Percentiles rank a stretch among this genome's conserved stretches.
These are phyloP conservation scores for Atrina japonica DNA, from an alignment of 2,888 invertebrate genomes.

Conservation along the genomic window DNA sequence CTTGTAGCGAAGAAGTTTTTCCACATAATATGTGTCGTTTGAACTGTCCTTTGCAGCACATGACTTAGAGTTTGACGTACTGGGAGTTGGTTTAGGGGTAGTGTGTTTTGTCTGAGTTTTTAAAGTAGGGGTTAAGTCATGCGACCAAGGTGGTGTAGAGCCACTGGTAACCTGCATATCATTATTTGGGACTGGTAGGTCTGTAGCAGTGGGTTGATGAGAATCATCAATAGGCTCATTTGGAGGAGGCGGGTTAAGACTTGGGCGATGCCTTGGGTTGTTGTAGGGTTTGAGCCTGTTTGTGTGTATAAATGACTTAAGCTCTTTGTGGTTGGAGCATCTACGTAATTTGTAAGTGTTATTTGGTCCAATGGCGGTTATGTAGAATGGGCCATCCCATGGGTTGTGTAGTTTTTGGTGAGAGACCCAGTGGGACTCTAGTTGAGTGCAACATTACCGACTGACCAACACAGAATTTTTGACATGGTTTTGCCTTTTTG, in stretches of 20 bases:
- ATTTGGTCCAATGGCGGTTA: constrained; percentile 23
- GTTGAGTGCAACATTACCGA: no score
- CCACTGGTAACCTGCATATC: no score
- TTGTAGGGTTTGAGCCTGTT: constrained; percentile 21
- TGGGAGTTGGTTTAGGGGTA: no score
- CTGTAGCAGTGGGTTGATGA: no score
- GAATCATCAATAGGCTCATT: constrained; percentile 3
- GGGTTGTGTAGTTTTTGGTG: constrained; percentile 30
- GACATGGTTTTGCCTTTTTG: not conserved
- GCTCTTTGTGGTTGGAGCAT: constrained; percentile 1
- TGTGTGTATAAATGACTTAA: constrained; percentile 12
- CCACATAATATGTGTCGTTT: constrained; percentile 10
- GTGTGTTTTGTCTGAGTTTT: no score
- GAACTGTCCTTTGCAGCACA: not conserved
- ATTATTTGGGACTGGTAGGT: no score
- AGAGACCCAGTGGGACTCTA: no score
- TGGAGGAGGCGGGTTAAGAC: constrained; percentile 7
- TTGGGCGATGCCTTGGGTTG: constrained; percentile 6
- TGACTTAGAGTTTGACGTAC: no score
- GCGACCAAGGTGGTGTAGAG: no score
- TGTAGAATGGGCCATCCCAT: constrained; percentile 42
- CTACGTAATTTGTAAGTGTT: constrained; percentile 38
- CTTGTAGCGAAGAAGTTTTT: constrained; percentile 21
- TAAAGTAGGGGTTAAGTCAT: no score
- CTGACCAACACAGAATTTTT: not conserved